Base-by-base conservation (phyloP, 2,888 invertebrate genomes). In the Noctua pronuba region DNA sequence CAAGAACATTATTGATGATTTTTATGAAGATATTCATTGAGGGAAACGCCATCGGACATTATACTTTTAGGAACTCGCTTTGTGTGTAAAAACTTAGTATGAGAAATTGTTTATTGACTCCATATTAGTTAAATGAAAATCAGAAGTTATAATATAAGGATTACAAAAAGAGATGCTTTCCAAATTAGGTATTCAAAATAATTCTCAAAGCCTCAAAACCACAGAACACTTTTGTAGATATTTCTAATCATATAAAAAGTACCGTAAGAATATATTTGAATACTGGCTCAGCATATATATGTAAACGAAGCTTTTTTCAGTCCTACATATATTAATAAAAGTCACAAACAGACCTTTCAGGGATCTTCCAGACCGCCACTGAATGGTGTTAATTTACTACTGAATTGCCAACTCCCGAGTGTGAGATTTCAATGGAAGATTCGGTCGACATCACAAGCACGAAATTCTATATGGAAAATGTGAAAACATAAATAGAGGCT, bases 381-480 rank as follows among this genome's bases (percentile, higher is more conserved):
- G 94, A 95, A 95, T 95, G 92, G 94, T 94, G 94, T 95, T 95
- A 95, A 95, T 96, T 95, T 95, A 93, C 92, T 92, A 91, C 90
- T 93, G 94, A 94, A 95, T 94, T 93, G 93, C 92, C 92, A 93
- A 92, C 91, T 92, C 91, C 91, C 92, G 91, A 92, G 94, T 93
- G 93, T 92, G 93, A 94, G 92, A 90, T 91, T 92, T 95, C 94
- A 95, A 95, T 95, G 91, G 93, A 89, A 92, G 91, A 92, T 92
- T 94, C 91, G 93, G 92, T 91, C 94, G 92, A 93, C 93, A 94
- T 92, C 90, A 91, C 89, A 93, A 91, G 90, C 92, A 89, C 90
- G 89, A 93, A 94, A 94, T 95, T 94, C 92, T 95, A 92, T 95
- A 95, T 95, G 95, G 95, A 94, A 95, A 96, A 95, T 94, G 94